Evolutionary conservation across 2,797 vertebrate species (phyloP).

Genomic region (Buceros bicornis): DNA sequence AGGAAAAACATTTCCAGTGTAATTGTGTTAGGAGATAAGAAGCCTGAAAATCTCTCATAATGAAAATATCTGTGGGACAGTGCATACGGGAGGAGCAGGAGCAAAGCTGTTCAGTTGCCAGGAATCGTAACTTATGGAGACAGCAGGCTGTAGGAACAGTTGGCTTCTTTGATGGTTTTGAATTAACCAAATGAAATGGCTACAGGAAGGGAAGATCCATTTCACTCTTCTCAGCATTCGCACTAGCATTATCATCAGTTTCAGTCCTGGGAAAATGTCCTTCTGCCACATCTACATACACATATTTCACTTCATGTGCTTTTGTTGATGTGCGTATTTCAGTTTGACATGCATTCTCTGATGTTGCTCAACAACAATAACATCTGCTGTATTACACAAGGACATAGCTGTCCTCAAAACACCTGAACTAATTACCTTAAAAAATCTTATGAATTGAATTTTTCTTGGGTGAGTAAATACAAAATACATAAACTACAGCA

Average conservation of each 20-base stretch:
- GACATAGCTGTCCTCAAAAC: slow-evolving; percentile 27
- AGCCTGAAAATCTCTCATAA: slow-evolving; percentile 18
- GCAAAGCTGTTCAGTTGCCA: slow-evolving; percentile 26
- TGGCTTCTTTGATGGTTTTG: neutral
- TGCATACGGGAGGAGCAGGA: neutral
- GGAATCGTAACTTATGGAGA: slow-evolving; percentile 15
- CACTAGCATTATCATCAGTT: slow-evolving; percentile 11
- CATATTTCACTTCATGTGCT: slow-evolving; percentile 39
- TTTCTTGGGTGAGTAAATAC: slow-evolving; percentile 52
- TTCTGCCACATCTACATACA: neutral
- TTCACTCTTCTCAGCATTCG: neutral
- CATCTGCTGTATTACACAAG: slow-evolving; percentile 56
- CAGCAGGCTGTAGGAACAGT: neutral
- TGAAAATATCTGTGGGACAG: slow-evolving; percentile 4
- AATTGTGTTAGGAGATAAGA: neutral
- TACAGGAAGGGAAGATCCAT: neutral
- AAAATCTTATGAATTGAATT: neutral
- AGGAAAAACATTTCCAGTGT: neutral
- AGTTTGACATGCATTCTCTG: slow-evolving; percentile 64
- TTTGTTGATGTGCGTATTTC: slow-evolving; percentile 37
- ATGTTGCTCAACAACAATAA: slow-evolving; percentile 55
- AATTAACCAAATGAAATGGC: slow-evolving; percentile 4
- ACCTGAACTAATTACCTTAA: slow-evolving; percentile 40
- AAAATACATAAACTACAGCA: neutral
- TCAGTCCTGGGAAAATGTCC: slow-evolving; percentile 39